A percentile compares a stretch with the other conserved stretches of the same genome.
Evolutionary conservation across 2,113 vertebrate genomes (phyloP).

Genomic region (Eira barbara): DNA sequence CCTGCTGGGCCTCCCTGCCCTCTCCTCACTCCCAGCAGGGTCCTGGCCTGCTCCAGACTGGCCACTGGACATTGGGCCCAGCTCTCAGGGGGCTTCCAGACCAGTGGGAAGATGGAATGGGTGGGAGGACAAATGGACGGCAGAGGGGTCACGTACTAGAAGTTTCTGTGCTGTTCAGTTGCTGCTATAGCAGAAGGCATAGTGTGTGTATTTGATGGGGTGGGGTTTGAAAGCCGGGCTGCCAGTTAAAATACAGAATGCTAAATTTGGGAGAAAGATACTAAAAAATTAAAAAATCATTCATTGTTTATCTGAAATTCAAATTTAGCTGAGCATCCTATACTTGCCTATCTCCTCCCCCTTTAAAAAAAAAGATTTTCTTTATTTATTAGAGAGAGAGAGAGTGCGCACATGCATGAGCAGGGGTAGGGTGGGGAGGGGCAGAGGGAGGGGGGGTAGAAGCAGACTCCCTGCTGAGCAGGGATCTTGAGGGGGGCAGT

Average conservation of each 20-base stretch:
- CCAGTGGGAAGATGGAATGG: background rate
- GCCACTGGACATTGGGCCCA: background rate
- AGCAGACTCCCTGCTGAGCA: background rate
- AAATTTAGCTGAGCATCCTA: background rate
- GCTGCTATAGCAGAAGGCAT: background rate
- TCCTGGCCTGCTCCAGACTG: background rate
- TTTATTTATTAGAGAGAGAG: background rate
- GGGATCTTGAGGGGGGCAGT: background rate
- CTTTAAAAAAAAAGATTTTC: background rate
- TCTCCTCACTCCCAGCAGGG: background rate
- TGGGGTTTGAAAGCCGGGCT: background rate
- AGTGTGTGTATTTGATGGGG: accelerated
- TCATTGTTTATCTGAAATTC: background rate
- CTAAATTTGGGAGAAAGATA: background rate
- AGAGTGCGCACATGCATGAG: background rate
- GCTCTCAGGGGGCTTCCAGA: background rate
- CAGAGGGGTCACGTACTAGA: background rate
- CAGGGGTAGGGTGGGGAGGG: background rate
- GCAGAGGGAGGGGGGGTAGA: background rate
- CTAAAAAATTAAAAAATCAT: background rate
- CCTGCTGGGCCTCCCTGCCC: background rate
- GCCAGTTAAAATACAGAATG: background rate
- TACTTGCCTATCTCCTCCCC: background rate
- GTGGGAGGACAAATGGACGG: background rate
- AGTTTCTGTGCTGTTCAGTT: background rate